Evolutionary conservation across 2,113 vertebrate species (phyloP).

Genomic region (Chaetorhynchus papuensis): DNA sequence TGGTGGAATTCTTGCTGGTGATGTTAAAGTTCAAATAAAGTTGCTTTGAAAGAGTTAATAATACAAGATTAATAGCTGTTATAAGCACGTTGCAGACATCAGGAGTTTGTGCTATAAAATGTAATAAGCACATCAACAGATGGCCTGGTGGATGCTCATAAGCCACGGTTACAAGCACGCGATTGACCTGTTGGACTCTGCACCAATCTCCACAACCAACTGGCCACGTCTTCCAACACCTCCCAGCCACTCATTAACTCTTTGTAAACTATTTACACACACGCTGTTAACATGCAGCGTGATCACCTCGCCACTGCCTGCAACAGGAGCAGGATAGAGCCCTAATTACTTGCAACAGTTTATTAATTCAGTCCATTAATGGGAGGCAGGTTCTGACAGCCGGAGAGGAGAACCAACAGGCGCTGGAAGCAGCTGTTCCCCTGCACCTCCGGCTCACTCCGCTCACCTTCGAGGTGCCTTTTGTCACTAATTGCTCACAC

Average conservation of each 20-base stretch:
- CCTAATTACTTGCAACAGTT: background rate
- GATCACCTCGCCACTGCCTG: background rate
- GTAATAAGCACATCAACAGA: constrained; percentile 35
- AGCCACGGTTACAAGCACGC: background rate
- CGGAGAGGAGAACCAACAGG: background rate
- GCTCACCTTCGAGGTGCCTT: background rate
- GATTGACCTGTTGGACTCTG: constrained; percentile 38
- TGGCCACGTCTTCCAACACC: background rate
- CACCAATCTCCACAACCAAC: background rate
- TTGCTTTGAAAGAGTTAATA: background rate
- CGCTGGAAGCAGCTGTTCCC: background rate
- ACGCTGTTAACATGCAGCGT: background rate
- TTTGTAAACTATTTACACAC: background rate
- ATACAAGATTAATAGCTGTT: background rate
- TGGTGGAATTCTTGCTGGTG: background rate
- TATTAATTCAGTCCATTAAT: background rate
- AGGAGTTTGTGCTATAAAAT: background rate
- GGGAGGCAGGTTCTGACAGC: background rate
- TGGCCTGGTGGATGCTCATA: constrained; percentile 21
- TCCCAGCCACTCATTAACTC: constrained; percentile 30
- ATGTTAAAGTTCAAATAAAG: background rate
- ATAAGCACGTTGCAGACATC: background rate
- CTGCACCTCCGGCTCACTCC: background rate
- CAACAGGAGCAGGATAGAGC: background rate
- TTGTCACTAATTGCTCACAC: background rate